Conservation (phyloP, 2,888 invertebrate species). For the Meandrusa payeni region DNA sequence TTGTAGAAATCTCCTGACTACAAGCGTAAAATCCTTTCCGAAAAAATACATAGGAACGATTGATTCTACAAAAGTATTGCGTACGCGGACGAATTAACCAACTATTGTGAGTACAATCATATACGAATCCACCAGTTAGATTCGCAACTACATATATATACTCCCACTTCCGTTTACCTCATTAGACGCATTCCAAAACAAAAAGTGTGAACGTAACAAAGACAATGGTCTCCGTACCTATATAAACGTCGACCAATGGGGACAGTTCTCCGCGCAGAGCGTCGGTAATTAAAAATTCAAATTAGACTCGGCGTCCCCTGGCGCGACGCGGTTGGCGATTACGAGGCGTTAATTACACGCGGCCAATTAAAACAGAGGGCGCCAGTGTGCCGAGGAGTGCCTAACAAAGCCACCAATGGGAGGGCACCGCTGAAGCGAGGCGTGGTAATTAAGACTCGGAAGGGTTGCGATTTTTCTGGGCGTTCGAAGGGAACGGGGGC, state of each 20-base stretch:
- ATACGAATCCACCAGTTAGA: too few relatives aligned
- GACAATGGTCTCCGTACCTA: slow-evolving; percentile 63
- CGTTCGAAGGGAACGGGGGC: slow-evolving; percentile 49
- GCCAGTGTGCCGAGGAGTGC: slow-evolving; percentile 57
- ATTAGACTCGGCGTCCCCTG: slow-evolving; percentile 69
- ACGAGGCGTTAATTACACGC: slow-evolving; percentile 71
- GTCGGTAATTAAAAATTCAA: slow-evolving; percentile 76
- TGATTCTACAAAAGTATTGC: too few relatives aligned
- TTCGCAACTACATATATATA: too few relatives aligned
- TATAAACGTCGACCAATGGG: slow-evolving; percentile 65
- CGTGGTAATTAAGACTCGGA: slow-evolving; percentile 78
- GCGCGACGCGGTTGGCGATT: slow-evolving; percentile 68
- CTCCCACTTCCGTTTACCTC: too few relatives aligned
- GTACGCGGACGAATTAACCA: too few relatives aligned
- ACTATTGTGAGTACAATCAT: too few relatives aligned
- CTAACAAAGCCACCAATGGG: slow-evolving; percentile 65
- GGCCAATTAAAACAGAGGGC: slow-evolving; percentile 74
- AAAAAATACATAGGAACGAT: too few relatives aligned
- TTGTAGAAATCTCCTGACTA: too few relatives aligned
- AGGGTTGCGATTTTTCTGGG: slow-evolving; percentile 78
- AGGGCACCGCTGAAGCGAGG: slow-evolving; percentile 65
- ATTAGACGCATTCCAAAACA: slow-evolving; percentile 11
- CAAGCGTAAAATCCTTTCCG: too few relatives aligned
- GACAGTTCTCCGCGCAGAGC: slow-evolving; percentile 40
- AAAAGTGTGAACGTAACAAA: slow-evolving; percentile 31